phyloP scores from a whole-genome alignment of 2,113 vertebrate genomes.

The Megatriorchis doriae region DNA sequence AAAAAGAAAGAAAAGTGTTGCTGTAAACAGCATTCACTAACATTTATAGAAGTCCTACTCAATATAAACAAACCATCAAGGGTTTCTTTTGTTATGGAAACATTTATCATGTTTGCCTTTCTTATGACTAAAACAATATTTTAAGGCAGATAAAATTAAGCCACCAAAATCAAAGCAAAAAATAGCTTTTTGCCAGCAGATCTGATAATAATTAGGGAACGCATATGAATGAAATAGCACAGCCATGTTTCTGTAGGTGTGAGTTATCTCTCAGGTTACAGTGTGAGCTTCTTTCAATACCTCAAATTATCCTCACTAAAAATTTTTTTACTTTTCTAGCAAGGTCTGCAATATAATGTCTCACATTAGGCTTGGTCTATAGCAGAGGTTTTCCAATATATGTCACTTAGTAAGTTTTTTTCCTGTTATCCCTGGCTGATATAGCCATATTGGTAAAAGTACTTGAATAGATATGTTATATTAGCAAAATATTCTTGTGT shows the following conservation, averaged over 20 bases:
- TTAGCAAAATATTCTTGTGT: not conserved
- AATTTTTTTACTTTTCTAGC: not conserved
- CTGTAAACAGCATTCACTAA: not conserved
- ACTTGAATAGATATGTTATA: not conserved
- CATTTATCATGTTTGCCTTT: not conserved
- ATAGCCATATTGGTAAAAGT: not conserved
- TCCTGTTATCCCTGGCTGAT: not conserved
- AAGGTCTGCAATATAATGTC: not conserved
- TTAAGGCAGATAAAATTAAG: not conserved
- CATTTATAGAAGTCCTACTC: not conserved
- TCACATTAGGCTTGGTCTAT: not conserved
- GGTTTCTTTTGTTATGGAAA: not conserved
- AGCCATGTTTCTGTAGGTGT: not conserved
- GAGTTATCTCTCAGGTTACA: not conserved
- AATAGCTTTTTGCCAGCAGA: not conserved
- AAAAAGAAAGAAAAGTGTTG: not conserved
- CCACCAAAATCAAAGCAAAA: not conserved
- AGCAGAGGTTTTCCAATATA: not conserved
- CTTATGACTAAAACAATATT: not conserved
- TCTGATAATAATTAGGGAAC: not conserved
- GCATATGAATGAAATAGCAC: not conserved
- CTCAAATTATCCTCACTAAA: not conserved
- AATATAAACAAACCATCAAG: not conserved
- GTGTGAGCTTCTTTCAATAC: not conserved
- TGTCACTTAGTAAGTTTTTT: not conserved